Base-by-base conservation (phyloP, 2,113 vertebrate genomes). In the Neodontobutis hainanensis region DNA sequence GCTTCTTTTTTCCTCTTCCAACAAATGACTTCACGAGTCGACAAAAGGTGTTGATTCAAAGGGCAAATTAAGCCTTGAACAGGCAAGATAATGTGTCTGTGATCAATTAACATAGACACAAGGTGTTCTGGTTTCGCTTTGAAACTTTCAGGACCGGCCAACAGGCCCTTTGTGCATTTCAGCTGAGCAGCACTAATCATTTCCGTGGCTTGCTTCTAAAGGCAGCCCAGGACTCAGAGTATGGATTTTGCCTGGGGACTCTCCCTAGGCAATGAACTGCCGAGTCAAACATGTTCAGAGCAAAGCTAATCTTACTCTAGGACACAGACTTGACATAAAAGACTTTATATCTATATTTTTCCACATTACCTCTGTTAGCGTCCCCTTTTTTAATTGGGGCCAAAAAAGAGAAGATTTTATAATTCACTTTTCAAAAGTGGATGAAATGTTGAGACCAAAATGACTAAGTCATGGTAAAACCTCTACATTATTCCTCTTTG, bases 171-270 rank as follows among this genome's bases (percentile, higher is more conserved):
- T 89, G 86, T 82, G 87, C 87, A 80, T 89, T 82, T 84, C 84
- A 83, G 85, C 78, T 81, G 87, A 89, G 83, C 81, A 88, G 83
- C 78, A 80, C 82, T 88, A 90, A 88, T 90, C 83, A 91, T 90
- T 90, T 90, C 86, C 84, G 83, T 78, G 77, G 73, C 84, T 86
- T 81, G 78, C 86, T 89, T 93, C 93, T 94, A 89, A 87, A 93
- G 91, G 84, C 82, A 70, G 79, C 87, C 62, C 81, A 87, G 80
- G 76, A 83, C 84, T 91, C 87, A 78, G 89, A 87, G 86, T 89
- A 92, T 88, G 92, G 91, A 93, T 91, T 92, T 94, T 82, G 94
- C 94, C 94, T 80, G 85, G 78, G 91, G 94, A 94, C 90, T 87
- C 83, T 95, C 95, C 94, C 90, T 82, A 86, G 94, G 94, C 92